A percentile compares a stretch with the other conserved stretches of the same genome.
phyloP scores from a whole-genome alignment of 2,797 vertebrate genomes.

The Buphagus erythrorhynchus region DNA sequence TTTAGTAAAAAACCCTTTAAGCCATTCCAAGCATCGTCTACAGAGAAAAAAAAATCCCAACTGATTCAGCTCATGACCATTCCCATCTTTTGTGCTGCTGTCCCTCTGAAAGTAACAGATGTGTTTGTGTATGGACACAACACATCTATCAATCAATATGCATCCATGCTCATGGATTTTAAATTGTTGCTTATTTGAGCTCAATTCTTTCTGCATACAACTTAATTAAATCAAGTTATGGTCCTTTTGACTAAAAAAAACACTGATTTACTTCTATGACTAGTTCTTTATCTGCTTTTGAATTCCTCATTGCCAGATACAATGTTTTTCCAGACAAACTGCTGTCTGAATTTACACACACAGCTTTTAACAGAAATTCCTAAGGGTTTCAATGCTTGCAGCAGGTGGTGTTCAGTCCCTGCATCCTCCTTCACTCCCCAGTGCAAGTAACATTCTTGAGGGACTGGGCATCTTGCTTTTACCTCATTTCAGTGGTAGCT shows the following conservation, averaged over 20 bases:
- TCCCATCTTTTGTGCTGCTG: background rate
- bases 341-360: background rate
- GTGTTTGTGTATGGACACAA: fast-evolving
- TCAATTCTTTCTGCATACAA: background rate
- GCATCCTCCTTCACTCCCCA: background rate
- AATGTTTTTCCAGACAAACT: background rate
- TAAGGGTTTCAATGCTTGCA: background rate
- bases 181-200: background rate
- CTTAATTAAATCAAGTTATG: background rate
- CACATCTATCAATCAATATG: fast-evolving
- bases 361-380: background rate
- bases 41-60: background rate
- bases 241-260: background rate
- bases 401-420: background rate
- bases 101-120: background rate
- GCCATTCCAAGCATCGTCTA: background rate
- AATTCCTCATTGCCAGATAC: background rate
- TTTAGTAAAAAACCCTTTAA: background rate
- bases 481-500: background rate
- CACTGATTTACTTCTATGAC: background rate
- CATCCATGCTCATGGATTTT: background rate
- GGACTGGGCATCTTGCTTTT: background rate
- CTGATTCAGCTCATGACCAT: background rate
- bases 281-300: background rate
- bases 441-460: background rate